These are phyloP conservation scores for Mormyrus proboscirostris DNA, from an alignment of 2,797 vertebrate species.

Conservation along the genomic window DNA sequence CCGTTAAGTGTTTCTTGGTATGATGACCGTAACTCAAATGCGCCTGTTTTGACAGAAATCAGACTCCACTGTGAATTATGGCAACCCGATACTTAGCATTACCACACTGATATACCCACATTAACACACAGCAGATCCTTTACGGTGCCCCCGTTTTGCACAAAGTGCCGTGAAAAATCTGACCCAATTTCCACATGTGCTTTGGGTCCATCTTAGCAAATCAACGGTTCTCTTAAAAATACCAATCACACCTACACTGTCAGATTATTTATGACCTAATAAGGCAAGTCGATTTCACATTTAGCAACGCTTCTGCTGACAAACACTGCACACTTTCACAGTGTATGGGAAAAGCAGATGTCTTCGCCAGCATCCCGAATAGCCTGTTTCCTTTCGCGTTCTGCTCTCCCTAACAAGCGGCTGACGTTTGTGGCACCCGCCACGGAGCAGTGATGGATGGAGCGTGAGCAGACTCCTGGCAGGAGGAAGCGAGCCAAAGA, in stretches of 20 bases:
- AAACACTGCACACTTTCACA: not conserved
- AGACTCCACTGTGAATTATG: not conserved
- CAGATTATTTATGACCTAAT: not conserved
- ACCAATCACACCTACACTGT: not conserved
- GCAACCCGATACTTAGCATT: not conserved
- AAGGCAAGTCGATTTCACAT: not conserved
- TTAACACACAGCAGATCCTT: not conserved
- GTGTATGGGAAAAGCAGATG: not conserved
- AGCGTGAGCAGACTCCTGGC: not conserved
- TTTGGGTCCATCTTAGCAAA: not conserved
- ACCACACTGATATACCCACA: not conserved
- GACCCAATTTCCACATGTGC: not conserved
- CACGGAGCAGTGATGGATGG: not conserved
- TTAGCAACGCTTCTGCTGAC: not conserved
- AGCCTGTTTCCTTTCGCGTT: not conserved
- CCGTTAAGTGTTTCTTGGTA: not conserved
- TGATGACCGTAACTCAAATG: not conserved
- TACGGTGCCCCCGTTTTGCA: not conserved
- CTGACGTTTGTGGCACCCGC: not conserved
- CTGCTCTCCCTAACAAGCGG: conserved; percentile 4
- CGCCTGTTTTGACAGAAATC: not conserved
- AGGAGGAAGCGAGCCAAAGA: not conserved
- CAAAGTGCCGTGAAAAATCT: not conserved
- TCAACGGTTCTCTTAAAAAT: not conserved
- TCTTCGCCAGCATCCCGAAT: not conserved